Conservation (phyloP, 2,113 vertebrate genomes). For the Hydrolagus affinis region DNA sequence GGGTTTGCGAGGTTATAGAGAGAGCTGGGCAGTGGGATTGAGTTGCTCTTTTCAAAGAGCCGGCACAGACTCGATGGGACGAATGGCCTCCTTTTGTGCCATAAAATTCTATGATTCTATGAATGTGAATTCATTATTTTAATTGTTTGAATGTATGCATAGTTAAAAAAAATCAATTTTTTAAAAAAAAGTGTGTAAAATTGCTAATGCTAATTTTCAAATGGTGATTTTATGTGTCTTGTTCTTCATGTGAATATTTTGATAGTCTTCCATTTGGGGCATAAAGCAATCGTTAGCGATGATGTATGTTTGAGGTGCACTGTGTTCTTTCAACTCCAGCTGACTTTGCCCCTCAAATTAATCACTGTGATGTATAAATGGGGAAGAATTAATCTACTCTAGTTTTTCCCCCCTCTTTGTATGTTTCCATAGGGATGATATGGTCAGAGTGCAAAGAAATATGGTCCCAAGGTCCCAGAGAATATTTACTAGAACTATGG, state of each 20-base stretch:
- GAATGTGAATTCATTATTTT: background rate
- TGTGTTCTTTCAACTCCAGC: background rate
- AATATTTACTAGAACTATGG: constrained; percentile 91
- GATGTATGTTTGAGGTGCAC: background rate
- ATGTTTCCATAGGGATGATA: constrained; percentile 72
- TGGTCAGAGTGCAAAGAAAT: constrained; percentile 92
- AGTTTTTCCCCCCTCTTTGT: background rate
- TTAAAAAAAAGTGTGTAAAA: background rate
- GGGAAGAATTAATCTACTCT: background rate
- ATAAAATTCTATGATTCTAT: too few relatives aligned
- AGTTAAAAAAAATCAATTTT: background rate
- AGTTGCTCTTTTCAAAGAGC: too few relatives aligned
- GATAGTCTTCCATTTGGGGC: background rate
- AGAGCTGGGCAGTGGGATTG: too few relatives aligned
- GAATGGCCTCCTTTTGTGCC: too few relatives aligned
- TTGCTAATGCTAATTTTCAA: too few relatives aligned
- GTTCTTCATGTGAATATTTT: background rate
- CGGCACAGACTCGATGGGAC: too few relatives aligned
- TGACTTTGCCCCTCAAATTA: background rate
- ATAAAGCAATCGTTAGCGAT: background rate
- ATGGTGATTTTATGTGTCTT: background rate
- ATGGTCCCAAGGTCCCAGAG: constrained; percentile 84
- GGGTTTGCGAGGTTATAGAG: too few relatives aligned
- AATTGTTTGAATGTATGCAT: background rate
- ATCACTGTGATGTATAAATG: background rate